Evolutionary conservation across 2,797 vertebrate species (phyloP).

Genomic region (Amphiprion clarkii): DNA sequence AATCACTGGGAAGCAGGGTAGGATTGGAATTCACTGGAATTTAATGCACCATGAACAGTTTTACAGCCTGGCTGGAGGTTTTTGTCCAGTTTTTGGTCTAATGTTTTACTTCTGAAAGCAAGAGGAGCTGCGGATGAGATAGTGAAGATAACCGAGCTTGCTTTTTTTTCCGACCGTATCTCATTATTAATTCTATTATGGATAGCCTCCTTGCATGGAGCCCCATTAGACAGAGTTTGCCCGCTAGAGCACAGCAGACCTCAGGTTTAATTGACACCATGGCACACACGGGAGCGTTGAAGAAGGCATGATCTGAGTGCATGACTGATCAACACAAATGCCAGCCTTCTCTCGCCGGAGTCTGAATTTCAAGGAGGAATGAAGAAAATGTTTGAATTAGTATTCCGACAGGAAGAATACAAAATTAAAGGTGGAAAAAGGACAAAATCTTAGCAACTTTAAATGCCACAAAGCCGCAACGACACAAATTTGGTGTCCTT

Average conservation of each 20-base stretch:
- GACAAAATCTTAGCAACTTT: not conserved
- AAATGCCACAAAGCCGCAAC: not conserved
- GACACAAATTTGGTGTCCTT: not conserved
- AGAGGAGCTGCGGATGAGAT: conserved; percentile 35
- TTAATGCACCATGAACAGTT: conserved; percentile 47
- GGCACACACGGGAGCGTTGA: conserved; percentile 52
- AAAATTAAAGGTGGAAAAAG: not conserved
- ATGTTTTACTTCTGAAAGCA: conserved; percentile 44
- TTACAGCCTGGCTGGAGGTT: conserved; percentile 15
- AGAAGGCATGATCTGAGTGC: conserved; percentile 60
- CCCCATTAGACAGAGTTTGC: conserved; percentile 62
- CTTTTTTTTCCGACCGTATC: conserved; percentile 26
- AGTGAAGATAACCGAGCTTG: conserved; percentile 44
- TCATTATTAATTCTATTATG: conserved; percentile 79
- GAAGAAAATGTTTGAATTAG: conserved; percentile 58
- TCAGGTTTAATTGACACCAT: conserved; percentile 75
- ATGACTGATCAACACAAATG: conserved; percentile 69
- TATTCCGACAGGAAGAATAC: conserved; percentile 32
- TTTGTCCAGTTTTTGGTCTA: conserved; percentile 41
- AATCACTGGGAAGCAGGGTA: conserved; percentile 26
- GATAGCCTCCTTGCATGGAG: conserved; percentile 52
- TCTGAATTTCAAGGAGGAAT: conserved; percentile 21
- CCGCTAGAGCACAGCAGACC: conserved; percentile 62
- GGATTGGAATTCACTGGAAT: conserved; percentile 29
- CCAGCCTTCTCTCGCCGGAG: conserved; percentile 53